Evolutionary conservation across 2,797 vertebrate species (phyloP).

Genomic region (Sebastes alutus): DNA sequence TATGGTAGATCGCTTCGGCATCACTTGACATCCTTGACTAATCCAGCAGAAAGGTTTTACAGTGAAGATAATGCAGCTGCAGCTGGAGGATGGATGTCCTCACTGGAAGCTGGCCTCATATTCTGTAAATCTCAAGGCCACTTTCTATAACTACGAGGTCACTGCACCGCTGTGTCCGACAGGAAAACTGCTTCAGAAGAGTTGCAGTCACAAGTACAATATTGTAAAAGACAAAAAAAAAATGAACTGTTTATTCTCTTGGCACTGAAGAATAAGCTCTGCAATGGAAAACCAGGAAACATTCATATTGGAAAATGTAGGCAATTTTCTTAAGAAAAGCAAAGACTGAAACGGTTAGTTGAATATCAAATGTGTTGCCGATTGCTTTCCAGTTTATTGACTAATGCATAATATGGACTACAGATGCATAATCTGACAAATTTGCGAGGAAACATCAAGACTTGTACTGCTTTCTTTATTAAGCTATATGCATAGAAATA

Average conservation of each 20-base stretch:
- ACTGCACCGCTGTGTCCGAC: neutral
- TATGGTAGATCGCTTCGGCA: neutral
- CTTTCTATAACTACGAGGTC: neutral
- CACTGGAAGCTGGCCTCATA: neutral
- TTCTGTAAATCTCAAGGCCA: neutral
- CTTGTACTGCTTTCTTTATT: fast-evolving
- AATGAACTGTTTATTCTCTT: neutral
- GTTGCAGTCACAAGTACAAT: neutral
- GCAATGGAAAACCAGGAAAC: neutral
- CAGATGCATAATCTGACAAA: no score
- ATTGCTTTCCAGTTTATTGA: no score
- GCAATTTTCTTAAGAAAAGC: neutral
- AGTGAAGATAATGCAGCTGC: neutral
- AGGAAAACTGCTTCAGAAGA: neutral
- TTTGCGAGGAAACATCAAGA: no score
- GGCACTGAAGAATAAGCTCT: neutral
- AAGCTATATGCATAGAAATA: no score
- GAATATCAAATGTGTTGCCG: neutral
- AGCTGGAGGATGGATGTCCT: neutral
- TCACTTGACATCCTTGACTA: neutral
- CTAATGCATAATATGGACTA: no score
- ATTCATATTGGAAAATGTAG: neutral
- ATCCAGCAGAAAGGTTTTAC: neutral
- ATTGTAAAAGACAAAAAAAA: neutral
- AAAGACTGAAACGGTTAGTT: neutral